A percentile compares a stretch with the other conserved stretches of the same genome.
Evolutionary conservation across 2,113 vertebrate genomes (phyloP).

Genomic region (Opisthocomus hoazin): DNA sequence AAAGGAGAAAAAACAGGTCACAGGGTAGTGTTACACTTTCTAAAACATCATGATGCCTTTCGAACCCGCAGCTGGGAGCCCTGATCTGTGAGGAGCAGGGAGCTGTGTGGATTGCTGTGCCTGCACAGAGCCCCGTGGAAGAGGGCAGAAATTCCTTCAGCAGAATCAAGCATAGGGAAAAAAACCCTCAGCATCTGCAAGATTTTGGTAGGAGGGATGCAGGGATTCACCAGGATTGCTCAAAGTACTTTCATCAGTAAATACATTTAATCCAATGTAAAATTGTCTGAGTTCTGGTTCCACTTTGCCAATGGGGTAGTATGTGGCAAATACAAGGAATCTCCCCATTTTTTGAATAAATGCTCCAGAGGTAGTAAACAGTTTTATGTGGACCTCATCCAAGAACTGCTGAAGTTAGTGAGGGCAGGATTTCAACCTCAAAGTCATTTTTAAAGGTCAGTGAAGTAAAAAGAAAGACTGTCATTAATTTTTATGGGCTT

Average conservation of each 20-base stretch:
- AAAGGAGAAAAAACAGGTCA: background rate
- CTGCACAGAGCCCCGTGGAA: background rate
- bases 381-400: background rate
- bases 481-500: background rate
- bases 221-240: background rate
- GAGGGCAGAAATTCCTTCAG: background rate
- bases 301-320: background rate
- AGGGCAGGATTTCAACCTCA: background rate
- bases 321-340: background rate
- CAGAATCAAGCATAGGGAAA: background rate
- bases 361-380: background rate
- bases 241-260: background rate
- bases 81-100: background rate
- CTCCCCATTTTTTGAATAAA: background rate
- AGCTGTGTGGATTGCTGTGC: background rate
- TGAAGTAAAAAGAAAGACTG: constrained; percentile 2
- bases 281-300: background rate
- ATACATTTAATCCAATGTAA: background rate
- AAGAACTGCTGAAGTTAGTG: background rate
- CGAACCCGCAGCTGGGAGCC: rapidly evolving
- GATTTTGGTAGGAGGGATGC: background rate
- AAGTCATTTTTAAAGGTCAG: background rate
- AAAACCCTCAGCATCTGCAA: background rate
- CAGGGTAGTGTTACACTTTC: background rate
- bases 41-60: background rate